Percentiles rank a stretch among this genome's conserved stretches.
phyloP scores from a whole-genome alignment of 2,113 vertebrate species.

The Rhadina sibilatrix region DNA sequence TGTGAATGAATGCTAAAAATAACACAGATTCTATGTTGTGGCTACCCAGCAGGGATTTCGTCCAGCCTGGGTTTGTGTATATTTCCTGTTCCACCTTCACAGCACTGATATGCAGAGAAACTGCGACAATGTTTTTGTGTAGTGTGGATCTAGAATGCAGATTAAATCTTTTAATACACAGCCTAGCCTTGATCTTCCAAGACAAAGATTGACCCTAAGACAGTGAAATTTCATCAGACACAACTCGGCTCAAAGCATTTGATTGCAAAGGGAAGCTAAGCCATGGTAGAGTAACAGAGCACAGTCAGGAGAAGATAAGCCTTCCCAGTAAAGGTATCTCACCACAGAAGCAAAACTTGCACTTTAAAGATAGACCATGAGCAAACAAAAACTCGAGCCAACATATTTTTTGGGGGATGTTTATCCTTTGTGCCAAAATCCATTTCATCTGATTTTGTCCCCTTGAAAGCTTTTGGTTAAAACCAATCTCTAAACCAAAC shows the following conservation, averaged over 20 bases:
- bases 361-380: neutral
- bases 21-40: neutral
- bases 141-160: neutral
- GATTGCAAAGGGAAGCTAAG: neutral
- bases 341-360: neutral
- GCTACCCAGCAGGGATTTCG: neutral
- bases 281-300: neutral
- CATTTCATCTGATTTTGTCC: neutral
- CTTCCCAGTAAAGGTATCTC: neutral
- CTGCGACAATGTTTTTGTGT: neutral
- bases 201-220: neutral
- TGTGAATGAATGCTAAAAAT: constrained; percentile 24
- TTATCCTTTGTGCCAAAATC: neutral
- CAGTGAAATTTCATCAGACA: neutral
- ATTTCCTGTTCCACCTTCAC: neutral
- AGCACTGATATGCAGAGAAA: neutral
- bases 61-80: neutral
- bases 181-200: neutral
- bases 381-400: neutral
- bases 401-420: neutral
- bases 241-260: neutral
- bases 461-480: neutral
- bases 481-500: neutral
- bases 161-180: neutral
- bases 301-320: neutral